A percentile compares a stretch with the other conserved stretches of the same genome.
Evolutionary conservation across 2,888 invertebrate species (phyloP).

Genomic region (Lamellibrachia satsuma): DNA sequence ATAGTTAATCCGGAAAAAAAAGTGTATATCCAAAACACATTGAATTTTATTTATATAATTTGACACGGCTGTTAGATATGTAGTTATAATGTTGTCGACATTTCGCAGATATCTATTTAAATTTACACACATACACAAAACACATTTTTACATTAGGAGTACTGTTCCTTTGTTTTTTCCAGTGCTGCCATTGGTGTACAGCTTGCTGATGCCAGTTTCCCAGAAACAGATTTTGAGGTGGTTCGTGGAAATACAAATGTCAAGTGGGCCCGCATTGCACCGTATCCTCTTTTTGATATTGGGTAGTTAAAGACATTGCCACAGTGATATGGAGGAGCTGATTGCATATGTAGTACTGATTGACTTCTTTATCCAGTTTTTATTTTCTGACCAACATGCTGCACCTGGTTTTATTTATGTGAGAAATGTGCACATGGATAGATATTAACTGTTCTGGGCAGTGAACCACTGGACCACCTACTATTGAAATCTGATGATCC

Average conservation of each 20-base stretch:
- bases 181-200: slow-evolving; percentile 87
- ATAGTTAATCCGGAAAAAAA: no score
- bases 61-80: no score
- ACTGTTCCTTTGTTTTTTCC: slow-evolving; percentile 36
- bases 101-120: neutral
- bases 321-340: neutral
- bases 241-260: slow-evolving; percentile 83
- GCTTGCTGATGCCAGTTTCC: slow-evolving; percentile 90
- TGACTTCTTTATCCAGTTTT: neutral
- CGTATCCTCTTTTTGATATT: slow-evolving; percentile 68
- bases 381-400: no score
- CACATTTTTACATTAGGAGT: neutral
- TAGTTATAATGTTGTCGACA: no score
- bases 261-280: slow-evolving; percentile 87
- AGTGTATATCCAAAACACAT: no score
- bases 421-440: no score
- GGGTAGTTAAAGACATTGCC: neutral
- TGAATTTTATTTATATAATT: no score
- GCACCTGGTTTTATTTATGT: no score
- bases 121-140: neutral
- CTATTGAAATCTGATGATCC: no score
- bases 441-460: no score
- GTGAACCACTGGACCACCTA: no score
- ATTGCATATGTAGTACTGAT: neutral
- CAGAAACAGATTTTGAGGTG: slow-evolving; percentile 87